Conservation (phyloP, 2,888 invertebrate species). For the Malthinus seriepunctatus region DNA sequence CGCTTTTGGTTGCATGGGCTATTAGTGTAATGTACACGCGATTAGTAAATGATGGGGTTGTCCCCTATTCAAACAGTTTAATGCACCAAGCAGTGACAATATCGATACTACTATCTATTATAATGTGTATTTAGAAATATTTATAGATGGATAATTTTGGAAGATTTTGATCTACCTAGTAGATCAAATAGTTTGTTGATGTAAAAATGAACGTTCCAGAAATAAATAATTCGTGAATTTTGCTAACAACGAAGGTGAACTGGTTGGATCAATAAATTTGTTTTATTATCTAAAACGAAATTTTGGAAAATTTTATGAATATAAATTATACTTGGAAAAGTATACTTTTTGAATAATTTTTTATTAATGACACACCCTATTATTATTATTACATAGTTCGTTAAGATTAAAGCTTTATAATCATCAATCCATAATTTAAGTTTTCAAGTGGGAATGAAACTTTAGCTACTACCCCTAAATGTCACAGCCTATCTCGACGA, state of each 20-base stretch:
- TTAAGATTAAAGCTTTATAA: slow-evolving; percentile 3
- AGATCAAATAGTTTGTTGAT: too few species aligned
- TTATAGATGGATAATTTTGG: too few species aligned
- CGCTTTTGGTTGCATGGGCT: slow-evolving; percentile 22
- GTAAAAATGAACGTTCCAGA: too few species aligned
- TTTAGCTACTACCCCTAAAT: slow-evolving; percentile 19
- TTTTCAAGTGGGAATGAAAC: slow-evolving; percentile 18
- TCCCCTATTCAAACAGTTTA: slow-evolving; percentile 34
- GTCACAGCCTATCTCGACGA: slow-evolving; percentile 23
- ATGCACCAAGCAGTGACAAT: slow-evolving; percentile 25
- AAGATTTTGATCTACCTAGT: too few species aligned
- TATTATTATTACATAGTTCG: too few species aligned
- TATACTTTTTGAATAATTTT: too few species aligned
- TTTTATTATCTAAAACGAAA: not conserved
- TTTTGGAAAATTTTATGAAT: not conserved
- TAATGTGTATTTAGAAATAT: too few species aligned
- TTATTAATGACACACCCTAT: too few species aligned
- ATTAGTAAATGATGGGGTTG: slow-evolving; percentile 41
- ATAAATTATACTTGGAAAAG: too few species aligned
- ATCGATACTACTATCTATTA: not conserved
- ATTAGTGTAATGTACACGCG: slow-evolving; percentile 38
- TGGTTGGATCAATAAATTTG: not conserved
- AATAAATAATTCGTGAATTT: too few species aligned
- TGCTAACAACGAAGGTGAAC: too few species aligned
- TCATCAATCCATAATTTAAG: slow-evolving; percentile 21